phyloP scores from a whole-genome alignment of 1,140 invertebrate species.

The Gonioctena quinquepunctata region DNA sequence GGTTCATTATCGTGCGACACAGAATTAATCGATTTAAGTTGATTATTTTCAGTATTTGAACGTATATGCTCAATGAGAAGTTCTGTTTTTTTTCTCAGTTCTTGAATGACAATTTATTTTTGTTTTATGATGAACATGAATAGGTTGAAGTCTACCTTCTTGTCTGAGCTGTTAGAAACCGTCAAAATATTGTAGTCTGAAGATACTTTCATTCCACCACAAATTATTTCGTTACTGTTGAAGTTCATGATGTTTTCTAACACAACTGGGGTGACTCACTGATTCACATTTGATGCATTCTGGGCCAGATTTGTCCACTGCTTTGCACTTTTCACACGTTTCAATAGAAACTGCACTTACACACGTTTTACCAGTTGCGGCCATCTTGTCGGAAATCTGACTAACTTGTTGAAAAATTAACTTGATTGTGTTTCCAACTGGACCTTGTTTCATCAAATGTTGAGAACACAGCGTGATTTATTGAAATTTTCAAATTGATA shows the following conservation, averaged over 20 bases:
- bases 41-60: not conserved
- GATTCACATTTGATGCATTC: not conserved
- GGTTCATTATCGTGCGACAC: not conserved
- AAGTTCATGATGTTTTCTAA: not conserved
- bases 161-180: not conserved
- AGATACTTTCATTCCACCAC: not conserved
- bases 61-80: not conserved
- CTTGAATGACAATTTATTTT: not conserved
- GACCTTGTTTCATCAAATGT: too few relatives aligned
- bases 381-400: too few relatives aligned
- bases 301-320: not conserved
- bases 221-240: constrained; percentile 3
- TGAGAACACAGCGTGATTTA: too few relatives aligned
- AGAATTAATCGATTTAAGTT: not conserved
- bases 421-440: too few relatives aligned
- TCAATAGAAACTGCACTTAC: not conserved
- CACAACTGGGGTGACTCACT: not conserved
- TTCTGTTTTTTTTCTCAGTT: not conserved
- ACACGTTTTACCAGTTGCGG: not conserved
- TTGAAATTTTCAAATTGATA: too few relatives aligned
- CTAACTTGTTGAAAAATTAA: too few relatives aligned
- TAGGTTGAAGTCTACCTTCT: not conserved
- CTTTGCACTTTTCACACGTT: not conserved
- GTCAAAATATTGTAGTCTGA: not conserved
- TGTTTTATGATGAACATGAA: not conserved